Percentiles rank a stretch among this genome's conserved stretches.
Evolutionary conservation across 2,113 vertebrate genomes (phyloP).

Genomic region (Emydocephalus ijimae): DNA sequence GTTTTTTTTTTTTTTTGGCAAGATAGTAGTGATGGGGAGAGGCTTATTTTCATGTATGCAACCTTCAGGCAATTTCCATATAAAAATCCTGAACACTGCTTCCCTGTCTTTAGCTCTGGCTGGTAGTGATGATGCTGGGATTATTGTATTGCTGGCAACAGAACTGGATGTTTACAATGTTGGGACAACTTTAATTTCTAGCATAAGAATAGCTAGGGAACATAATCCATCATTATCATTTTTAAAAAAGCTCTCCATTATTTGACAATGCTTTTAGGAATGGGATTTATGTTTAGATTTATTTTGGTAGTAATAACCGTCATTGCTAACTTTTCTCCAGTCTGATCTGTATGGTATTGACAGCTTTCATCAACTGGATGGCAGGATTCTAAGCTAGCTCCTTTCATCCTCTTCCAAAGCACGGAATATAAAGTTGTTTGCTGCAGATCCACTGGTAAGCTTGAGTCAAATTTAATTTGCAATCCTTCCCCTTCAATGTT

Average conservation of each 20-base stretch:
- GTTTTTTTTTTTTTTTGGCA: background rate
- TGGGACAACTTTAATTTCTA: background rate
- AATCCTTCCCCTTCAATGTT: background rate
- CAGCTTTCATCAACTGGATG: background rate
- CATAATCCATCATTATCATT: background rate
- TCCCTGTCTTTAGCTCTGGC: background rate
- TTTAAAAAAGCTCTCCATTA: background rate
- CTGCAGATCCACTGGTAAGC: slow-evolving; percentile 36
- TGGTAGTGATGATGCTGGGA: background rate
- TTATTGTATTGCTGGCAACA: background rate
- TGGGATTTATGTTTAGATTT: background rate
- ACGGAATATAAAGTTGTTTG: slow-evolving; percentile 38
- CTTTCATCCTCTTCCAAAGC: background rate
- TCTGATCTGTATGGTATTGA: background rate
- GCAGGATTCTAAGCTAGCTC: background rate
- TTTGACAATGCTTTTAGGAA: background rate
- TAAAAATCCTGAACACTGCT: background rate
- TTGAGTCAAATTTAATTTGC: slow-evolving; percentile 54
- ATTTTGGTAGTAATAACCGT: background rate
- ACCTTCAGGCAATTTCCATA: background rate
- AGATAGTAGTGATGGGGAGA: background rate
- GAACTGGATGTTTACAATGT: background rate
- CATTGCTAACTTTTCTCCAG: background rate
- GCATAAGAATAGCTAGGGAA: background rate
- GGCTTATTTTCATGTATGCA: background rate